Base-by-base conservation (phyloP, 2,888 invertebrate species). In the Nebria salina region DNA sequence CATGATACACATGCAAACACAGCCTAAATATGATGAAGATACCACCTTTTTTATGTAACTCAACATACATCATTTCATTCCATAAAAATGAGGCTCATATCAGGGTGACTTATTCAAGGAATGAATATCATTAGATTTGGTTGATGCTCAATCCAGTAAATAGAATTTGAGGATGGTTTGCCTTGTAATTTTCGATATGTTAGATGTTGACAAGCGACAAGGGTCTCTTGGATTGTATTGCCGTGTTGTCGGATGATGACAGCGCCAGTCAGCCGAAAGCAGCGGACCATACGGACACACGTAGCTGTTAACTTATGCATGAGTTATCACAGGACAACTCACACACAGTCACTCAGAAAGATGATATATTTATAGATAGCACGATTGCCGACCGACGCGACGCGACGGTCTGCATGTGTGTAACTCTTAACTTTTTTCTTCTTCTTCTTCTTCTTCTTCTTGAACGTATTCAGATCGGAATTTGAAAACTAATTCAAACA, bases 301-400 rank as follows among this genome's bases (percentile, higher is more conserved):
- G 75, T 73, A 64, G 11, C 54, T 13, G 76, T 81, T 81, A 81
- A 81, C 72, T 81, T 81, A 81, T 81, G 81, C 81, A 81, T 81
- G 81, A 81, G 72, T 76, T 76, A 72, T 20, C 65, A 76, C 76
- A 72, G 43, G 65, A 65, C 42, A 42, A 43, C 81, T 54, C 54
- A 54, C 65, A 43, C 26, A 34, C 72, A 73, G 76, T 81, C 75
- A 75, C 75, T 75, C 81, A 81, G 81, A 81, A 81, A 81, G 81
- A 81, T 81, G 81, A 81, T 81, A 81, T 81, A 81, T 81, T 73
- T 81, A 81, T 81, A 81, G 81, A 81, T 81, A 81, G 72, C 76
- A 54, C 43, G 76, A 42, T 15, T 76, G 73, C 81, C 81, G 81
- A 81, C 81, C 15, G 15, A 11, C 66, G n/a, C n/a, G 6, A 4